These are phyloP conservation scores for Pygathrix nemaeus DNA, from an alignment of 2,113 vertebrate genomes.

Conservation along the genomic window DNA sequence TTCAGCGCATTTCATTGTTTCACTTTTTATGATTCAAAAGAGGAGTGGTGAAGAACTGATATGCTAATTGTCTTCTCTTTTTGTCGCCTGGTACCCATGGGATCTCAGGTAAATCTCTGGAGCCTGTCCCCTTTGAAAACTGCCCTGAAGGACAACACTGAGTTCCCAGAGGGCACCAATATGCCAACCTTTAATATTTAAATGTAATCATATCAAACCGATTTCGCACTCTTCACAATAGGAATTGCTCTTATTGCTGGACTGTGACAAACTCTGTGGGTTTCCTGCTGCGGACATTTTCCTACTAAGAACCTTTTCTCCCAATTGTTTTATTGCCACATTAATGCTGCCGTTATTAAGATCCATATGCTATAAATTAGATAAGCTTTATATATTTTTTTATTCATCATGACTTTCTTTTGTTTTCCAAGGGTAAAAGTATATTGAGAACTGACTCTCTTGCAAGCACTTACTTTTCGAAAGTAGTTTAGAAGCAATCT, in stretches of 20 bases:
- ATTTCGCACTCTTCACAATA: conserved; percentile 74
- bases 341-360: conserved; percentile 79
- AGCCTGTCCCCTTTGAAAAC: conserved; percentile 71
- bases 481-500: conserved; percentile 92
- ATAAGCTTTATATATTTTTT: conserved; percentile 81
- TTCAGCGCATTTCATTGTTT: conserved; percentile 88
- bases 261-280: conserved; percentile 71
- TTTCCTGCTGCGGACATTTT: conserved; percentile 61
- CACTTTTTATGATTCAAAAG: conserved; percentile 85
- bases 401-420: conserved; percentile 86
- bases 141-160: conserved; percentile 62
- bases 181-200: conserved; percentile 74
- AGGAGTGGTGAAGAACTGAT: conserved; percentile 82
- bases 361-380: conserved; percentile 80
- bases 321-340: conserved; percentile 72
- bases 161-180: conserved; percentile 62
- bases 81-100: conserved; percentile 74
- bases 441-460: conserved; percentile 86
- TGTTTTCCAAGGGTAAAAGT: conserved; percentile 86
- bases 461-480: conserved; percentile 88
- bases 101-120: conserved; percentile 77
- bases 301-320: conserved; percentile 63
- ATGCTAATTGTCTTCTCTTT: conserved; percentile 83
- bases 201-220: conserved; percentile 71
- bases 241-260: conserved; percentile 75